These are phyloP conservation scores for Columba livia DNA, from an alignment of 2,113 vertebrate species.

Conservation along the genomic window DNA sequence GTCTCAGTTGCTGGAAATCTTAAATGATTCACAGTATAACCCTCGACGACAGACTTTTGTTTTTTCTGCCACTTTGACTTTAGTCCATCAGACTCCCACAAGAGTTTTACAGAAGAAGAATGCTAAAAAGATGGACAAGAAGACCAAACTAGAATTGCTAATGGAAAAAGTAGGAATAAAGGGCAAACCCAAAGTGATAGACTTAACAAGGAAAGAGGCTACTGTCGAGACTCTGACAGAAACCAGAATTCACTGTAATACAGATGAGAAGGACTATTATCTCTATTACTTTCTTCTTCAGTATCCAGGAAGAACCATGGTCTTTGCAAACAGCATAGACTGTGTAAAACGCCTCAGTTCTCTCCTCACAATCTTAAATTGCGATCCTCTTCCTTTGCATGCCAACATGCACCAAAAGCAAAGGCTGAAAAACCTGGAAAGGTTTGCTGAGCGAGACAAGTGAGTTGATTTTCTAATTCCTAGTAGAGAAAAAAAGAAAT, in stretches of 20 bases:
- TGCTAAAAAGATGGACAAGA: constrained; percentile 80
- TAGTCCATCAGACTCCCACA: constrained; percentile 83
- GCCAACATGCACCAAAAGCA: constrained; percentile 99
- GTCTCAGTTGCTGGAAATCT: constrained; percentile 89
- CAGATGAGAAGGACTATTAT: constrained; percentile 91
- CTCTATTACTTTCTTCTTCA: constrained; percentile 96
- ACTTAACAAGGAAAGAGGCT: constrained; percentile 91
- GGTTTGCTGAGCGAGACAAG: constrained; percentile 90
- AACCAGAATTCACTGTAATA: constrained; percentile 90
- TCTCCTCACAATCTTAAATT: constrained; percentile 89
- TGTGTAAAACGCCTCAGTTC: constrained; percentile 92
- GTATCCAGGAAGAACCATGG: constrained; percentile 92
- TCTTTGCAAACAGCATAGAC: constrained; percentile 98
- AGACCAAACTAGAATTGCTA: constrained; percentile 86
- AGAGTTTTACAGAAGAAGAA: constrained; percentile 90
- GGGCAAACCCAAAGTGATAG: constrained; percentile 92
- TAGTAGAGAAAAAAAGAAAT: background rate
- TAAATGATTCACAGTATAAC: constrained; percentile 87
- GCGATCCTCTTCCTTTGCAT: constrained; percentile 86
- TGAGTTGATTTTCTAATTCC: constrained; percentile 59
- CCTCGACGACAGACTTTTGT: constrained; percentile 90
- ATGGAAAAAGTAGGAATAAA: constrained; percentile 92
- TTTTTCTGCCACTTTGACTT: constrained; percentile 95
- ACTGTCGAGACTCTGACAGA: constrained; percentile 93
- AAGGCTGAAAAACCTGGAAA: constrained; percentile 93